phyloP scores from a whole-genome alignment of 2,113 vertebrate species.

The Albula goreensis region DNA sequence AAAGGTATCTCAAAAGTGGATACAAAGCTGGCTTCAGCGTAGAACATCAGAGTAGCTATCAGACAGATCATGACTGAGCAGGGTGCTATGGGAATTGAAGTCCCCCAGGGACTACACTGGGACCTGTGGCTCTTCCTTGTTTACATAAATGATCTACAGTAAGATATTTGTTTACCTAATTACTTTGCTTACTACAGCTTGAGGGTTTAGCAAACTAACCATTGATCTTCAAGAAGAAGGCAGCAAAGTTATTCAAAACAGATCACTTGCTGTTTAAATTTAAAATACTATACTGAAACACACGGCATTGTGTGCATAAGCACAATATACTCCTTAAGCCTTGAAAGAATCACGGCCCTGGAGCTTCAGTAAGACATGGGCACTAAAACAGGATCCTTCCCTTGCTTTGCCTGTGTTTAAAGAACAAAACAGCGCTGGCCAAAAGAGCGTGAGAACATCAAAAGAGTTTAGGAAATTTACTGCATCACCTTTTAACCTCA shows the following conservation, averaged over 20 bases:
- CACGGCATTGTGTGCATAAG: neutral
- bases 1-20: neutral
- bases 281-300: neutral
- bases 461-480: conserved; percentile 59
- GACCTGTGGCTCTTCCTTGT: neutral
- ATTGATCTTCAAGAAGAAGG: neutral
- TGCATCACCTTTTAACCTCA: conserved; percentile 61
- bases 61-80: neutral
- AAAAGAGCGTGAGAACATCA: conserved; percentile 46
- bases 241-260: neutral
- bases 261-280: neutral
- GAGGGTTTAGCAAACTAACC: too few relatives aligned
- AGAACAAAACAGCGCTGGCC: neutral
- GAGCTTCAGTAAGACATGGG: neutral
- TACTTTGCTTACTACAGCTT: too few relatives aligned
- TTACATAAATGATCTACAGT: neutral
- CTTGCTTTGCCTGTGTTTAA: neutral
- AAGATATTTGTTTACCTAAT: neutral
- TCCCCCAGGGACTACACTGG: neutral
- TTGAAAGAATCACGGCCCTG: neutral
- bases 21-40: neutral
- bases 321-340: neutral
- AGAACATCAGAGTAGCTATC: neutral
- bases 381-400: neutral
- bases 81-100: neutral